Evolutionary conservation across 2,113 vertebrate genomes (phyloP).

Genomic region (Chroicocephalus ridibundus): DNA sequence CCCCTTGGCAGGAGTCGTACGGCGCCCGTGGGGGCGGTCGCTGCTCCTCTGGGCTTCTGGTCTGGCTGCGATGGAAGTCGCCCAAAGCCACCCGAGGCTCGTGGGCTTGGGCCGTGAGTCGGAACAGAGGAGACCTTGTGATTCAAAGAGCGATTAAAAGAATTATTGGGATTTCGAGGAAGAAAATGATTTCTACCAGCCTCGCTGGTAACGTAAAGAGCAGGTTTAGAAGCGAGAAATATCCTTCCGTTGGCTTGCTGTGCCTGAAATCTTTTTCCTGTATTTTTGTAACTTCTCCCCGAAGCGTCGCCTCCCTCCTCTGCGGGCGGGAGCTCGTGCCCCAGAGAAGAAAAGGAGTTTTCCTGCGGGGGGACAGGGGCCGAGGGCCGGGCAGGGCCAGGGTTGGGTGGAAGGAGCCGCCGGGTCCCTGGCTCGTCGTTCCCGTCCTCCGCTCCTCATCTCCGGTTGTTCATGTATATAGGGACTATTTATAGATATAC

Average conservation of each 20-base stretch:
- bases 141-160: neutral
- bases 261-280: neutral
- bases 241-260: neutral
- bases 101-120: neutral
- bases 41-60: neutral
- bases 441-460: neutral
- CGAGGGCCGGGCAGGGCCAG: fast-evolving
- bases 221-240: neutral
- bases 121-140: neutral
- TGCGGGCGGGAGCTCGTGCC: neutral
- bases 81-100: neutral
- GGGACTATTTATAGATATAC: neutral
- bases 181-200: no score
- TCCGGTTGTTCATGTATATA: neutral
- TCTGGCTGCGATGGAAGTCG: neutral
- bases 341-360: fast-evolving
- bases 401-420: neutral
- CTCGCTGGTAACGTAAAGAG: neutral
- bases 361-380: neutral
- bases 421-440: neutral
- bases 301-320: neutral
- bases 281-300: neutral
- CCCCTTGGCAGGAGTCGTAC: no score
- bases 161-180: neutral
- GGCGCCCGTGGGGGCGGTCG: fast-evolving